Evolutionary conservation across 2,797 vertebrate genomes (phyloP).

Genomic region (Premnoplex brunnescens): DNA sequence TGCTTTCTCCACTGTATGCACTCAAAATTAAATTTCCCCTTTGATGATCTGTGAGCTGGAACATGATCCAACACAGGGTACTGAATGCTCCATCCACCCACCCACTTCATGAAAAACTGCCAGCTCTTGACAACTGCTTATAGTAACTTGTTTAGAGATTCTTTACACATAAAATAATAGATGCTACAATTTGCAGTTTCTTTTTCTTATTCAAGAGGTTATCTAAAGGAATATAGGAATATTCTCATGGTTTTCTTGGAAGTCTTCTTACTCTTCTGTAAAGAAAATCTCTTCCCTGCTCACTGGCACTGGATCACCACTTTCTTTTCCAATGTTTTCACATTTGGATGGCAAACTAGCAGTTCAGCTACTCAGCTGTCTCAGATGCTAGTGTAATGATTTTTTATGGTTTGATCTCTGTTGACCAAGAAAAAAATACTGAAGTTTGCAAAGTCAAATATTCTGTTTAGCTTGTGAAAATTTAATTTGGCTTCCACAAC

Average conservation of each 20-base stretch:
- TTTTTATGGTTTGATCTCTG: neutral
- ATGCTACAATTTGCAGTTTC: neutral
- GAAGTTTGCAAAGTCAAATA: neutral
- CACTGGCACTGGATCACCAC: neutral
- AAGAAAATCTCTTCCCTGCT: neutral
- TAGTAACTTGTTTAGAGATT: neutral
- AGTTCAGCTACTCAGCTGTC: neutral
- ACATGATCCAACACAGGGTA: neutral
- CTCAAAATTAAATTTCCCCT: neutral
- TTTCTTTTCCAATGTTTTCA: neutral
- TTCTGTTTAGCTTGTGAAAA: neutral
- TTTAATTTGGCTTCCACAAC: neutral
- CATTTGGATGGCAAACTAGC: neutral
- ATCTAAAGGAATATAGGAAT: neutral
- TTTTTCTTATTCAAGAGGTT: neutral
- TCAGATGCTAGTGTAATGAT: neutral
- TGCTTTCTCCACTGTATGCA: neutral
- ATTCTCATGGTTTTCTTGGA: neutral
- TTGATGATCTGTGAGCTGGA: neutral
- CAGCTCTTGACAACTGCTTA: neutral
- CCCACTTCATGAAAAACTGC: neutral
- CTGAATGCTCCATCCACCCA: neutral
- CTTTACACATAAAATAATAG: neutral
- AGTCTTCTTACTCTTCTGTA: neutral
- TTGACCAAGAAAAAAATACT: neutral